These are phyloP conservation scores for Enteromius trimaculatus DNA, from an alignment of 2,797 vertebrate genomes.

Conservation along the genomic window DNA sequence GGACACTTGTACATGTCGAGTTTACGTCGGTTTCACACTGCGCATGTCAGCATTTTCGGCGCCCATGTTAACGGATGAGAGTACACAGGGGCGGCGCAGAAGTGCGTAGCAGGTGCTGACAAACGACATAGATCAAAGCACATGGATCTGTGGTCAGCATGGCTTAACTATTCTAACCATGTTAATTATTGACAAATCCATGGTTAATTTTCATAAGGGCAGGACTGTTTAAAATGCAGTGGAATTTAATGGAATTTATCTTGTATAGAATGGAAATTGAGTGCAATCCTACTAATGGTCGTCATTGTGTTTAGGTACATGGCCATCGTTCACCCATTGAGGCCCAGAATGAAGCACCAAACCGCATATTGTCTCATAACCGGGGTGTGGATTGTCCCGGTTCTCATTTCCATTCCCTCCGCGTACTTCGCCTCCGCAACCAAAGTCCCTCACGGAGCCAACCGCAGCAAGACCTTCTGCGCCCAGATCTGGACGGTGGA, in stretches of 20 bases:
- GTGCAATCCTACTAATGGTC: background rate
- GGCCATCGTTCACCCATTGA: constrained; percentile 93
- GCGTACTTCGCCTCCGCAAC: constrained; percentile 93
- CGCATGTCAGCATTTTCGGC: too few relatives aligned
- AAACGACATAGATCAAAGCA: too few relatives aligned
- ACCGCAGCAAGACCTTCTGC: constrained; percentile 89
- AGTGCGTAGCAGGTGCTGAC: too few relatives aligned
- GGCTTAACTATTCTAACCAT: too few relatives aligned
- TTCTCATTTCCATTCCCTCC: constrained; percentile 92
- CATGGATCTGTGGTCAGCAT: too few relatives aligned
- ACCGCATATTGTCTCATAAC: constrained; percentile 89
- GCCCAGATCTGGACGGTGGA: constrained; percentile 97
- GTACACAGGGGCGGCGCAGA: too few relatives aligned
- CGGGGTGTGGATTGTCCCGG: constrained; percentile 89
- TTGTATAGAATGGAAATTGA: background rate
- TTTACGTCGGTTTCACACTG: too few relatives aligned
- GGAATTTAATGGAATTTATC: background rate
- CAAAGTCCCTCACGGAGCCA: constrained; percentile 78
- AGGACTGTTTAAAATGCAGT: background rate
- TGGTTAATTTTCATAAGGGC: too few relatives aligned
- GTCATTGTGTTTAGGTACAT: constrained; percentile 82
- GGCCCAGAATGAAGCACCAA: constrained; percentile 95
- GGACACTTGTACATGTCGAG: too few relatives aligned
- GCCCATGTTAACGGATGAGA: too few relatives aligned
- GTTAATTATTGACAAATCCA: too few relatives aligned